Conservation (phyloP, 1,140 invertebrate species). For the Myzus persicae region DNA sequence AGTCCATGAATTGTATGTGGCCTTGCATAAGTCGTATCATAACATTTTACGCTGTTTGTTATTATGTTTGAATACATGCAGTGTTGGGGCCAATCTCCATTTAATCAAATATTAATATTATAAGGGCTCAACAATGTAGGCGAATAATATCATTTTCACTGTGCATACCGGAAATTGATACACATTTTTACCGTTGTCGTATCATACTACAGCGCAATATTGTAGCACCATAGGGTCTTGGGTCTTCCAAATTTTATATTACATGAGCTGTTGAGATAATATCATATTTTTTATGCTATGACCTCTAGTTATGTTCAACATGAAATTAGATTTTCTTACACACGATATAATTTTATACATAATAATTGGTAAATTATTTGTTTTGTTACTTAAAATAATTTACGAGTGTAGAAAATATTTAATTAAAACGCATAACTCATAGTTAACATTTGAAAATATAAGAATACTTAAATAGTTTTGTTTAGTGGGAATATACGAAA, state of each 20-base stretch:
- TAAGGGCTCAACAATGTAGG: neutral
- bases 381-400: neutral
- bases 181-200: neutral
- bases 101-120: slow-evolving; percentile 21
- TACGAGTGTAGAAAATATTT: neutral
- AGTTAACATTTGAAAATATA: neutral
- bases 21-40: neutral
- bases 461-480: neutral
- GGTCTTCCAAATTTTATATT: neutral
- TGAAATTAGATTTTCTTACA: neutral
- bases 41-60: neutral
- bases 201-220: neutral
- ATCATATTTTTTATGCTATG: neutral
- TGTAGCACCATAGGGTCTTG: neutral
- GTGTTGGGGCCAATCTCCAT: neutral
- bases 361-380: neutral
- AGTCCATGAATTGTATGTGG: neutral
- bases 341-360: neutral
- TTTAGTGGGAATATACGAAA: neutral
- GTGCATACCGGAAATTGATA: neutral
- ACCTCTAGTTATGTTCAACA: neutral
- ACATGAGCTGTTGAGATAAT: neutral
- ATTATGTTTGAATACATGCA: neutral
- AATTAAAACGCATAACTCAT: neutral
- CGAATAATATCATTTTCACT: neutral